phyloP scores from a whole-genome alignment of 2,113 vertebrate species.

The Saccopteryx bilineata region DNA sequence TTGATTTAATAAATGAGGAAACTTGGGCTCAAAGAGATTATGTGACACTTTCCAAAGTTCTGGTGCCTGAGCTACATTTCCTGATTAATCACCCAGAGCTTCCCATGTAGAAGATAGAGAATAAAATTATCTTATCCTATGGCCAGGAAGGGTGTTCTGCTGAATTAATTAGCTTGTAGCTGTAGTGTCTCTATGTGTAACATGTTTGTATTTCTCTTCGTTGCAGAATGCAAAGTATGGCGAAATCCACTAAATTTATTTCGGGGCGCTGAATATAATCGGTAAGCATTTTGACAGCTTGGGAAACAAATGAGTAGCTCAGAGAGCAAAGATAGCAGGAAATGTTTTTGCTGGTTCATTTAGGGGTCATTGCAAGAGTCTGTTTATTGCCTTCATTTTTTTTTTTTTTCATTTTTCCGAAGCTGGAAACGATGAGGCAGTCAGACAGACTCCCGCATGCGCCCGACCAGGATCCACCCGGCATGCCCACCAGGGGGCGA shows the following conservation, averaged over 20 bases:
- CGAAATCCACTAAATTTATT: constrained; percentile 99
- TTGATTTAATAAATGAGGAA: constrained; percentile 72
- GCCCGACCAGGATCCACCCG: no score
- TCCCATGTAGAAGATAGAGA: constrained; percentile 49
- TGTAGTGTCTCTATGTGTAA: constrained; percentile 64
- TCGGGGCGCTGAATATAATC: constrained; percentile 98
- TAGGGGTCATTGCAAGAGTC: constrained; percentile 46
- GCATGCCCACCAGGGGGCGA: no score
- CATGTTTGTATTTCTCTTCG: constrained; percentile 81
- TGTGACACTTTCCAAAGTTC: constrained; percentile 41
- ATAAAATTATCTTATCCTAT: constrained; percentile 75
- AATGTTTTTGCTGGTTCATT: constrained; percentile 66
- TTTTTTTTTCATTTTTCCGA: not conserved
- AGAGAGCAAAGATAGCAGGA: constrained; percentile 60
- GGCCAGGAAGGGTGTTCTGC: constrained; percentile 74
- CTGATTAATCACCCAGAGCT: constrained; percentile 65
- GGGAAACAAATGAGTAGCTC: constrained; percentile 58
- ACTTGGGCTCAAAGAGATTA: constrained; percentile 53
- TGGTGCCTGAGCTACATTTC: constrained; percentile 53
- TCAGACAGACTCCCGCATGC: no score
- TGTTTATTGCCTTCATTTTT: not conserved
- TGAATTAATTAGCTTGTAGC: constrained; percentile 73
- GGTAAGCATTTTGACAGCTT: constrained; percentile 89
- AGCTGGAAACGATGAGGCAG: no score
- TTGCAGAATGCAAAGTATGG: constrained; percentile 99